phyloP scores from a whole-genome alignment of 2,888 invertebrate genomes.

The Eudasyphora cyanicolor region DNA sequence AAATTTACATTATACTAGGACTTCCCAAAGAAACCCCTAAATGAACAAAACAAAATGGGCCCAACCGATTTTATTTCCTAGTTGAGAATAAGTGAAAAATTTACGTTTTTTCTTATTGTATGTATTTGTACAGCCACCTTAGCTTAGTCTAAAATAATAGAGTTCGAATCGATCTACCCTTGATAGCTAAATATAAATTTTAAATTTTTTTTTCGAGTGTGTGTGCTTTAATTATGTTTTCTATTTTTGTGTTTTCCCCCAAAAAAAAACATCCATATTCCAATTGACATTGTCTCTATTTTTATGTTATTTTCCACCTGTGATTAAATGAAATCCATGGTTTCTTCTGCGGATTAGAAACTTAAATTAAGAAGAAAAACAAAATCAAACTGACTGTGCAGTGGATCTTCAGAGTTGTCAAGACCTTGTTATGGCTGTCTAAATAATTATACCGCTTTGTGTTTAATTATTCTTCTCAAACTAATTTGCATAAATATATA shows the following conservation, averaged over 20 bases:
- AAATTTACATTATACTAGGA: too few species aligned
- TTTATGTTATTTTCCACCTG: neutral
- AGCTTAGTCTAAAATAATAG: too few species aligned
- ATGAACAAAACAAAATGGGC: too few species aligned
- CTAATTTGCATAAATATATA: neutral
- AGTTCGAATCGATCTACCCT: too few species aligned
- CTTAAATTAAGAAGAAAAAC: neutral
- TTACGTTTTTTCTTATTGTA: too few species aligned
- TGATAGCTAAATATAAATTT: too few species aligned
- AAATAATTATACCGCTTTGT: neutral
- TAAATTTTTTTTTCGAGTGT: slow-evolving; percentile 20
- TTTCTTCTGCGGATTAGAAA: too few species aligned
- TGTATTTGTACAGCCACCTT: too few species aligned
- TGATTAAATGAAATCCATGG: slow-evolving; percentile 21
- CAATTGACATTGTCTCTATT: slow-evolving; percentile 49
- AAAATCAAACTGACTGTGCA: neutral
- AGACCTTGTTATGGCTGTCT: slow-evolving; percentile 33
- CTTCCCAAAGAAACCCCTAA: too few species aligned
- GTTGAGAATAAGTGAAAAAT: too few species aligned
- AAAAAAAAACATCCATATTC: neutral
- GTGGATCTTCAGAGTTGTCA: neutral
- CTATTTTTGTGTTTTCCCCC: neutral
- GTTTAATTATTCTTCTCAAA: neutral
- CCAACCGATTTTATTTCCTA: too few species aligned
- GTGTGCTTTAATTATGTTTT: neutral